Evolutionary conservation across 1,140 invertebrate genomes (phyloP).

Genomic region (Sitobion miscanthi): DNA sequence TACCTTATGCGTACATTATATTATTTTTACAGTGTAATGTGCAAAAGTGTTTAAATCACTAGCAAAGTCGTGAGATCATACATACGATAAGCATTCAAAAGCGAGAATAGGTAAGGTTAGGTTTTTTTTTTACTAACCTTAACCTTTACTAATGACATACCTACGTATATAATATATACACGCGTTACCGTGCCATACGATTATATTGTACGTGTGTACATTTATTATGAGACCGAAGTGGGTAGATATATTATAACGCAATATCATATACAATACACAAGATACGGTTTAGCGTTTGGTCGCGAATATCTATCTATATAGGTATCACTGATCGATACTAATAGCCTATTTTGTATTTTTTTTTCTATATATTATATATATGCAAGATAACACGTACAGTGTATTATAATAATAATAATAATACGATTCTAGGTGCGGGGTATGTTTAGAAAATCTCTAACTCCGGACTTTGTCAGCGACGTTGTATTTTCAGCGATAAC

Average conservation of each 20-base stretch:
- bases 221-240: neutral
- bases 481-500: neutral
- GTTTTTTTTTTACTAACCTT: neutral
- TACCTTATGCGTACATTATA: neutral
- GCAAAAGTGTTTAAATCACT: constrained; percentile 4
- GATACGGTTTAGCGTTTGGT: neutral
- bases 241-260: neutral
- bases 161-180: neutral
- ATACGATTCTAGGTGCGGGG: too few species aligned
- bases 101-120: neutral
- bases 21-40: neutral
- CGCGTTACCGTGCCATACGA: neutral
- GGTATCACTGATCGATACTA: neutral
- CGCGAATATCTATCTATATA: neutral
- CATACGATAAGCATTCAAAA: neutral
- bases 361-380: neutral
- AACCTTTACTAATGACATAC: neutral
- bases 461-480: neutral
- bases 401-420: too few species aligned
- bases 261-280: neutral
- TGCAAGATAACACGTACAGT: neutral
- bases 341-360: neutral
- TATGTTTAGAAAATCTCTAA: neutral
- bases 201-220: neutral
- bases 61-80: neutral